Base-by-base conservation (phyloP, 2,797 vertebrate species). In the Bufotes viridis region DNA sequence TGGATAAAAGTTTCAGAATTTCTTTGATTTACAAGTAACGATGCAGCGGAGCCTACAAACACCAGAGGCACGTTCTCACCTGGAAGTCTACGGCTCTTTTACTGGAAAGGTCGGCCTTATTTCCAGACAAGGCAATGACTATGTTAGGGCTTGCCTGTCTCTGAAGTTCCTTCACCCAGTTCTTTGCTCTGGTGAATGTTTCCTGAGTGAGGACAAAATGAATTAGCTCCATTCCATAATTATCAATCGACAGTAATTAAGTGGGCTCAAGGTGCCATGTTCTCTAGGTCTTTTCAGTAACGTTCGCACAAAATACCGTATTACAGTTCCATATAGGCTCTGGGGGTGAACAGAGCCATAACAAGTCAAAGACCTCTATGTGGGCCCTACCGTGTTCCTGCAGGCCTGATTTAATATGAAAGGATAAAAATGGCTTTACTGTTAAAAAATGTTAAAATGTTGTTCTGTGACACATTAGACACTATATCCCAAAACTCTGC, bases 111-210 rank as follows among this genome's bases (percentile, higher is more conserved):
- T 99, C 98, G 69, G 98, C 97, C 95, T 99, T 99, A 94, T 99
- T 99, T 93, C 98, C 98, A 90, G 98, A 97, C 96, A 99, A 96
- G 90, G 98, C 98, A 96, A 99, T 99, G 94, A 99, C 98, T 92
- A 99, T 99, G 91, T 98, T 99, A 92, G 98, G 98, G 94, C 98
- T 99, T 93, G 98, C 98, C 97, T 99, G 98, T 94, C 97, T 97
- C 94, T 99, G 98, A 92, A 99, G 97, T 95, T 99, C 98, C 95
- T 99, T 99, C 92, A 99, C 98, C 98, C 98, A 99, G 90, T 99
- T 99, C 96, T 99, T 99, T 55, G 98, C 98, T 95, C 98, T 97
- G 92, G 97, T 96, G 95, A 99, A 99, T 84, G 98, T 99, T 91
- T 99, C 98, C 98, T 99, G 94, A 85, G 26, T 20, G 70, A 75